Percentiles rank a stretch among this genome's conserved stretches.
These are phyloP conservation scores for Rhopilema esculentum DNA, from an alignment of 30 jellyfish, hydroid and myxozoan species.

Conservation along the genomic window DNA sequence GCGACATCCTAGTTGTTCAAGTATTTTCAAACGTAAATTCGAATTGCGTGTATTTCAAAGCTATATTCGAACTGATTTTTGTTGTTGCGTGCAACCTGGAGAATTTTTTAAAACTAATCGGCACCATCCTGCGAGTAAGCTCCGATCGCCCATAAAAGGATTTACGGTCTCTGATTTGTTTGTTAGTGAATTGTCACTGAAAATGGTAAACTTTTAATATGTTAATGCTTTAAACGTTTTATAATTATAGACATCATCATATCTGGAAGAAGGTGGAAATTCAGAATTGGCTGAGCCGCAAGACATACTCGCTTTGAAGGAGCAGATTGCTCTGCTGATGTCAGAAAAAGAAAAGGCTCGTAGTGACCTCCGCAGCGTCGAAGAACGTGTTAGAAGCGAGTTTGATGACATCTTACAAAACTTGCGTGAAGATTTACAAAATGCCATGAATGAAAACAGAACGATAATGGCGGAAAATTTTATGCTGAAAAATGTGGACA, in stretches of 20 bases:
- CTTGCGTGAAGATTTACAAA: constrained; percentile 81
- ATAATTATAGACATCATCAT: background rate
- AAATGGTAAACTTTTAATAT: too few species aligned
- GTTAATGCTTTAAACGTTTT: too few species aligned
- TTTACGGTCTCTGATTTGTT: too few species aligned
- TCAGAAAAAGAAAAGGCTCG: constrained; percentile 13
- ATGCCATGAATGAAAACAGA: constrained; percentile 71
- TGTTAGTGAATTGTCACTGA: too few species aligned
- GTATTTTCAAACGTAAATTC: too few species aligned
- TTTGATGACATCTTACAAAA: constrained; percentile 79
- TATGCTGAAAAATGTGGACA: constrained; percentile 67
- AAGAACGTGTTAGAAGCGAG: constrained; percentile 37
- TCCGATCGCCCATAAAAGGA: too few species aligned
- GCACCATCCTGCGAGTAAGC: too few species aligned
- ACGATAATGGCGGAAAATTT: constrained; percentile 75
- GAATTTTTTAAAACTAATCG: too few species aligned
- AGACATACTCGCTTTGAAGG: constrained; percentile 1
- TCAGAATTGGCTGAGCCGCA: background rate
- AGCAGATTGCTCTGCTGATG: constrained; percentile 20
- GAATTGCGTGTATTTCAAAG: too few species aligned
- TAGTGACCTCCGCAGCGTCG: background rate
- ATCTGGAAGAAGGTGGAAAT: background rate
- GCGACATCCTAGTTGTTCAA: too few species aligned
- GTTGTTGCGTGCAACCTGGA: too few species aligned
- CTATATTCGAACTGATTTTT: too few species aligned